phyloP scores from a whole-genome alignment of 1,140 invertebrate genomes.

The Thaumatotibia leucotreta region DNA sequence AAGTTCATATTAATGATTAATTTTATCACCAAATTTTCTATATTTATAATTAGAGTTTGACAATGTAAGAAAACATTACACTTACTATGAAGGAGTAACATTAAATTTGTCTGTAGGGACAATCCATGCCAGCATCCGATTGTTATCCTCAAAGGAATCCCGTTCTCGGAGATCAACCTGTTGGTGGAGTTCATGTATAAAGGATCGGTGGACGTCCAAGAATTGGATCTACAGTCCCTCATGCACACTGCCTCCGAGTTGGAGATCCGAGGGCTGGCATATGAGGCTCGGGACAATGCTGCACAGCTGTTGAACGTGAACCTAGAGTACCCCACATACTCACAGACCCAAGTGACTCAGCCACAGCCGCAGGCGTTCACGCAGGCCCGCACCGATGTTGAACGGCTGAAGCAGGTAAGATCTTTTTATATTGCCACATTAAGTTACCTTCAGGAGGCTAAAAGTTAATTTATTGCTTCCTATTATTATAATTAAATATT shows the following conservation, averaged over 20 bases:
- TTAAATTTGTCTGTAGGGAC: slow-evolving; percentile 64
- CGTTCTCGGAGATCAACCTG: slow-evolving; percentile 82
- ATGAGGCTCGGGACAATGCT: slow-evolving; percentile 72
- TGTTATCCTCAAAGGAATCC: slow-evolving; percentile 82
- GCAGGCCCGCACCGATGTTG: slow-evolving; percentile 67
- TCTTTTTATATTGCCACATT: background rate
- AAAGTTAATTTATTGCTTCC: background rate
- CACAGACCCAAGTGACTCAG: slow-evolving; percentile 41
- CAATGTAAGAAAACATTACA: background rate
- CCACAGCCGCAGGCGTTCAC: slow-evolving; percentile 43
- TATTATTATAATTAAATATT: background rate
- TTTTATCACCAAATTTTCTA: background rate
- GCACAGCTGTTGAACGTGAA: slow-evolving; percentile 73
- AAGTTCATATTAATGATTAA: background rate
- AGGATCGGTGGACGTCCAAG: slow-evolving; percentile 82
- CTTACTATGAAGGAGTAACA: background rate
- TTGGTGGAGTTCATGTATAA: slow-evolving; percentile 86
- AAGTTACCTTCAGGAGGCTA: no score
- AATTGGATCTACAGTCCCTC: slow-evolving; percentile 80
- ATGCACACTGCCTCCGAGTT: slow-evolving; percentile 83
- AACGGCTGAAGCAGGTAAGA: slow-evolving; percentile 70
- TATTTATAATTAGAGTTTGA: background rate
- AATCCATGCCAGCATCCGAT: slow-evolving; percentile 86
- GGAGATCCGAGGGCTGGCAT: slow-evolving; percentile 79
- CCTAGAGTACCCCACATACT: slow-evolving; percentile 67